phyloP scores from a whole-genome alignment of 2,113 vertebrate species.

The Halcyon malimbica region DNA sequence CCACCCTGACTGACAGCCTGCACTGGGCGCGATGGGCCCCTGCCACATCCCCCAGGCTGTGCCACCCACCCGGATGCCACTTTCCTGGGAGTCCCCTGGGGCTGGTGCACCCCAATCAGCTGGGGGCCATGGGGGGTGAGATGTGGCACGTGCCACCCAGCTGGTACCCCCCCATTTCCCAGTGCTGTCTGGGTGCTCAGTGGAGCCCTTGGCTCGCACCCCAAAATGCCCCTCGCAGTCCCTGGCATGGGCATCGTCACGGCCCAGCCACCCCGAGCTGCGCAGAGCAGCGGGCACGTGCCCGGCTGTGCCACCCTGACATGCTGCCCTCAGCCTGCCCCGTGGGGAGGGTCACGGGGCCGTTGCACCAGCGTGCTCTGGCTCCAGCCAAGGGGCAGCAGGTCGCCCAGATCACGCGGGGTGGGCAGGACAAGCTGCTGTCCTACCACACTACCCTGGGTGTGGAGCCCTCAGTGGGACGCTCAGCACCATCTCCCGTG shows the following conservation, averaged over 20 bases:
- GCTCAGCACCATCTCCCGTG: background rate
- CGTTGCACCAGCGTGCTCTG: rapidly evolving
- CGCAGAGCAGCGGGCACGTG: too few species aligned
- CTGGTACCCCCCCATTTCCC: background rate
- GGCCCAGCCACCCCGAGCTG: background rate
- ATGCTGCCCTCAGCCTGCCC: background rate
- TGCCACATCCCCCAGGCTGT: background rate
- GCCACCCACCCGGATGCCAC: background rate
- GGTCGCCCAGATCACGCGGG: background rate
- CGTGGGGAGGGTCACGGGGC: rapidly evolving
- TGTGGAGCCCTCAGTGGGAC: background rate
- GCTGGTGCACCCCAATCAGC: too few species aligned
- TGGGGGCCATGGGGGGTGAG: background rate
- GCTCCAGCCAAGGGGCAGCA: background rate
- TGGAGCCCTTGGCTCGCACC: background rate
- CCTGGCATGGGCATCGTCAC: rapidly evolving
- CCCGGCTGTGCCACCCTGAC: background rate
- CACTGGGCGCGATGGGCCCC: background rate
- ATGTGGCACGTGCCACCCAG: background rate
- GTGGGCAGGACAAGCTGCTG: background rate
- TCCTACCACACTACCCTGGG: background rate
- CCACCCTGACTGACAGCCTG: too few species aligned
- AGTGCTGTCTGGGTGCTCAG: background rate
- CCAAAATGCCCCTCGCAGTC: too few species aligned
- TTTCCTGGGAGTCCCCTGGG: background rate